Percentiles rank a stretch among this genome's conserved stretches.
Evolutionary conservation across 2,797 vertebrate species (phyloP).

Genomic region (Siniperca scherzeri): DNA sequence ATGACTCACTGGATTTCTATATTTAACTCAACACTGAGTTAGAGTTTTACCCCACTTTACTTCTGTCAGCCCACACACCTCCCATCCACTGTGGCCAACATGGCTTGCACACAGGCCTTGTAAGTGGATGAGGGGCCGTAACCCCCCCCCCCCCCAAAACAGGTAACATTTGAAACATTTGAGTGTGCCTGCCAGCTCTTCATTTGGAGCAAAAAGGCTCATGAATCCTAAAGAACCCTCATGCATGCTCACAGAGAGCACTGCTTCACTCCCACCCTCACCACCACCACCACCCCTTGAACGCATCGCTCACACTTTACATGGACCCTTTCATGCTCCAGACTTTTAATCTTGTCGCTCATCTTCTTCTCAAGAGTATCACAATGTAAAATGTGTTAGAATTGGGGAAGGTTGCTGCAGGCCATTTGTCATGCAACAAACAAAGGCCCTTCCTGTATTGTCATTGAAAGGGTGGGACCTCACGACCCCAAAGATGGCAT

Average conservation of each 20-base stretch:
- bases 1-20: not conserved
- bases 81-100: conserved; percentile 39
- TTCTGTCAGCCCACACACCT: not conserved
- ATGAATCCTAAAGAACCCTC: conserved; percentile 52
- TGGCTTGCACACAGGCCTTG: conserved; percentile 28
- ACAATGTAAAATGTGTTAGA: conserved; percentile 51
- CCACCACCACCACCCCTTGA: conserved; percentile 20
- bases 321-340: conserved; percentile 30
- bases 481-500: conserved; percentile 36
- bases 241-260: conserved; percentile 31
- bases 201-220: conserved; percentile 28
- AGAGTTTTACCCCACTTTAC: not conserved
- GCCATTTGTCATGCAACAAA: conserved; percentile 78
- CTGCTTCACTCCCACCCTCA: not conserved
- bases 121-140: conserved; percentile 13
- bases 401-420: conserved; percentile 56
- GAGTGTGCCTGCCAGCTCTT: conserved; percentile 40
- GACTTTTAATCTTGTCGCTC: conserved; percentile 56
- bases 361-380: conserved; percentile 57
- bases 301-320: conserved; percentile 48
- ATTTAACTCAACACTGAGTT: not conserved
- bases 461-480: conserved; percentile 53
- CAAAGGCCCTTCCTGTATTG: conserved; percentile 73
- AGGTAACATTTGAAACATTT: not conserved
- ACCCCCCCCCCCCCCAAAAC: not conserved